phyloP scores from a whole-genome alignment of 2,888 invertebrate genomes.

The Alcis repandata region DNA sequence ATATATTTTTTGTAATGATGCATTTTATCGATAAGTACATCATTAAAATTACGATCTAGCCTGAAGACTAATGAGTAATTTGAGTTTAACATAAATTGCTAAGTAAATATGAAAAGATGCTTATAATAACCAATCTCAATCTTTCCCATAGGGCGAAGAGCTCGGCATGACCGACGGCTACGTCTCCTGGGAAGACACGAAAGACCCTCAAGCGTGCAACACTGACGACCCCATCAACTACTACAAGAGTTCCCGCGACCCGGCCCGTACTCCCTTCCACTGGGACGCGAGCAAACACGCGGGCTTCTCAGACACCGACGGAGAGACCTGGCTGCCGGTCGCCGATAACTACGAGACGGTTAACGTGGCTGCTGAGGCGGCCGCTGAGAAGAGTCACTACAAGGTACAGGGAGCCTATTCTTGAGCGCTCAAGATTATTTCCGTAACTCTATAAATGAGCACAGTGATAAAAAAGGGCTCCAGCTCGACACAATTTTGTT shows the following conservation, averaged over 20 bases:
- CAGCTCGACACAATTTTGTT: no score
- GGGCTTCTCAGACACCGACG: slow-evolving; percentile 73
- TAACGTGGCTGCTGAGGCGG: slow-evolving; percentile 86
- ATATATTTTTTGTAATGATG: no score
- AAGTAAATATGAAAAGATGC: no score
- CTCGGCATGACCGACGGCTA: slow-evolving; percentile 91
- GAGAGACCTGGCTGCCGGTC: slow-evolving; percentile 87
- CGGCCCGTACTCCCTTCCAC: slow-evolving; percentile 88
- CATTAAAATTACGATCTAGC: no score
- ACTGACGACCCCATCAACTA: slow-evolving; percentile 88
- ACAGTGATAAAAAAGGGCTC: no score
- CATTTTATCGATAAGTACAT: no score
- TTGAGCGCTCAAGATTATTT: no score
- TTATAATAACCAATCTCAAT: not conserved
- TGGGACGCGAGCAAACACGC: slow-evolving; percentile 86
- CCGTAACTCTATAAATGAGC: no score
- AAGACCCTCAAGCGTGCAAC: slow-evolving; percentile 89
- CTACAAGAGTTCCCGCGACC: slow-evolving; percentile 87
- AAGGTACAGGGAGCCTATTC: no score
- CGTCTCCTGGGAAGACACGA: slow-evolving; percentile 88
- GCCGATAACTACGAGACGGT: slow-evolving; percentile 85
- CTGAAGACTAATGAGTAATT: no score
- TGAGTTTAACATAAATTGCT: no score
- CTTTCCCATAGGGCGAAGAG: slow-evolving; percentile 92
- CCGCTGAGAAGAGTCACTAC: slow-evolving; percentile 81